These are phyloP conservation scores for Schlechtendalia chinensis DNA, from an alignment of 1,140 invertebrate genomes.

Conservation along the genomic window DNA sequence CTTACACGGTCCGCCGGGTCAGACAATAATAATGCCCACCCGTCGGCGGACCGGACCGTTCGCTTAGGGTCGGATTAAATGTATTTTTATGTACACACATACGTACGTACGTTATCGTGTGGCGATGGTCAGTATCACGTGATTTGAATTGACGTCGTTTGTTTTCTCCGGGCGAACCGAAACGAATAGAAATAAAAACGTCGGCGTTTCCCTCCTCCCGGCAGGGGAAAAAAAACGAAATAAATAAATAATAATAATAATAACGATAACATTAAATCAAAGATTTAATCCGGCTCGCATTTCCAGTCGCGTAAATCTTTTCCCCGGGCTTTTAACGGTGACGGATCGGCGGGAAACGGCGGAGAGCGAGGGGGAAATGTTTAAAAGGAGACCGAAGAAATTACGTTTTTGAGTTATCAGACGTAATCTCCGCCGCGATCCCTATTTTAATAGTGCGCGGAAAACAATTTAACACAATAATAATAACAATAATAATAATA, in stretches of 20 bases:
- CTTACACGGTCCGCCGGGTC: too few relatives aligned
- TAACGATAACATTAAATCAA: background rate
- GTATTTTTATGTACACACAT: too few relatives aligned
- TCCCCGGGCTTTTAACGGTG: background rate
- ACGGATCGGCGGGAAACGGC: background rate
- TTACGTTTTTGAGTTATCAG: constrained; percentile 10
- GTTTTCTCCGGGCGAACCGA: background rate
- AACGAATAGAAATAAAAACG: background rate
- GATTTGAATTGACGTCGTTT: background rate
- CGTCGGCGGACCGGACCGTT: too few relatives aligned
- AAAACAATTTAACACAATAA: constrained; percentile 25
- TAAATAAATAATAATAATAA: background rate
- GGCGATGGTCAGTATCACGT: background rate
- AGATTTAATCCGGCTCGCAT: background rate
- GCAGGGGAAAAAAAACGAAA: background rate
- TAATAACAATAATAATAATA: too few relatives aligned
- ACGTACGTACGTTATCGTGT: too few relatives aligned
- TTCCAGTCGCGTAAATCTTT: constrained; percentile 11
- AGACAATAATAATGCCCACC: too few relatives aligned
- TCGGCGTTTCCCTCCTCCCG: background rate
- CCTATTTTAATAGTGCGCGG: background rate
- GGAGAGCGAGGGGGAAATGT: background rate
- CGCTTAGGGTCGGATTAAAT: too few relatives aligned
- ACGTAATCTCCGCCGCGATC: background rate
- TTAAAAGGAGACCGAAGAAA: background rate